Conservation (phyloP, 2,113 vertebrate genomes). For the Mormyrus lacerda region DNA sequence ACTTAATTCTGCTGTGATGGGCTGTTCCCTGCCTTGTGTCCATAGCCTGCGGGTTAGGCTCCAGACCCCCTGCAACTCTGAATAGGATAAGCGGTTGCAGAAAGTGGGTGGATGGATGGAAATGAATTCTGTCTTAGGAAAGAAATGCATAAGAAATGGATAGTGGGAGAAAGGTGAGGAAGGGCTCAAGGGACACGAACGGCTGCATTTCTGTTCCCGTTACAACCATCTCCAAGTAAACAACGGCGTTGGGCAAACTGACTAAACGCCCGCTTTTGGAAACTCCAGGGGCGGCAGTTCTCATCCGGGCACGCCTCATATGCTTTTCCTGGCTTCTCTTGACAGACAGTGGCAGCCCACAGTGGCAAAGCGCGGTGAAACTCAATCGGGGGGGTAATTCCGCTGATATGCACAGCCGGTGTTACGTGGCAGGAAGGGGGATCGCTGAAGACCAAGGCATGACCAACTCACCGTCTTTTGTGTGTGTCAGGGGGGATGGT, state of each 20-base stretch:
- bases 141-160: no score
- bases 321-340: constrained; percentile 40
- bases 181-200: not conserved
- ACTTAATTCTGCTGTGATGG: not conserved
- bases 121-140: not conserved
- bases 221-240: not conserved
- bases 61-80: not conserved
- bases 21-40: not conserved
- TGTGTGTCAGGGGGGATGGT: not conserved
- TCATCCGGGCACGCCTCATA: not conserved
- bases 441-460: not conserved
- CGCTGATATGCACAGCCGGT: not conserved
- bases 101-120: not conserved
- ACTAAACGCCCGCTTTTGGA: not conserved
- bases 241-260: no score
- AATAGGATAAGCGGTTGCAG: not conserved
- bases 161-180: not conserved
- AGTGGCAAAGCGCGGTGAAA: constrained; percentile 52
- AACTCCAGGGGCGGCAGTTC: not conserved
- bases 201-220: not conserved
- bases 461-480: not conserved
- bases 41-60: not conserved
- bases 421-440: not conserved
- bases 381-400: constrained; percentile 46
- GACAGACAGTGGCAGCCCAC: constrained; percentile 65